Conservation (phyloP, 2,888 invertebrate genomes). For the Tetragonisca angustula region DNA sequence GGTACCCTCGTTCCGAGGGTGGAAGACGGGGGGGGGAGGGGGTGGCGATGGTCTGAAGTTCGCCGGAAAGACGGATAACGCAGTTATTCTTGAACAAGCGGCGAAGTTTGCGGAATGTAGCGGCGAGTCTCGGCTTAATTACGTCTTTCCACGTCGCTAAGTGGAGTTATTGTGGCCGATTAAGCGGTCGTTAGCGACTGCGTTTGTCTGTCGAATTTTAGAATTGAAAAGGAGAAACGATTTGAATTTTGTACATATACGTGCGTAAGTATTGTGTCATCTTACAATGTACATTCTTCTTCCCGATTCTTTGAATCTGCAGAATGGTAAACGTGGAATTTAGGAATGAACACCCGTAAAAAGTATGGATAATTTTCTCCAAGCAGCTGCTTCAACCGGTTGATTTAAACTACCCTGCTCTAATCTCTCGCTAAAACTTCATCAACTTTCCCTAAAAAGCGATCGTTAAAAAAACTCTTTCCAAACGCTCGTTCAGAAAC, state of each 20-base stretch:
- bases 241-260: not conserved
- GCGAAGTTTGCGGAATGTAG: not conserved
- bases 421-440: slow-evolving; percentile 6
- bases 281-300: not conserved
- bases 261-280: not conserved
- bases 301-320: too few species aligned
- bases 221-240: not conserved
- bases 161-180: not conserved
- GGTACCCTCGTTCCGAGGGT: not conserved
- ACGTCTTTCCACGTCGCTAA: not conserved
- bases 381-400: not conserved
- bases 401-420: not conserved
- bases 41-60: not conserved
- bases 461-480: slow-evolving; percentile 3
- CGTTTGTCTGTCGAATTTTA: not conserved
- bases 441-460: slow-evolving; percentile 2
- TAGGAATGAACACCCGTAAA: not conserved
- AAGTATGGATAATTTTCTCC: not conserved
- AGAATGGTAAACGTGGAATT: too few species aligned
- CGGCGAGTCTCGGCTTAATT: not conserved
- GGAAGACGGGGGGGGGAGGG: not conserved
- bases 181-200: not conserved
- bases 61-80: not conserved
- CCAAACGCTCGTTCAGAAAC: not conserved
- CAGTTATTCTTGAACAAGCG: not conserved